Evolutionary conservation across 1,140 invertebrate species (phyloP), one percentile per base, ranked within the genome.

Genomic region (Sycophaga agraensis): DNA sequence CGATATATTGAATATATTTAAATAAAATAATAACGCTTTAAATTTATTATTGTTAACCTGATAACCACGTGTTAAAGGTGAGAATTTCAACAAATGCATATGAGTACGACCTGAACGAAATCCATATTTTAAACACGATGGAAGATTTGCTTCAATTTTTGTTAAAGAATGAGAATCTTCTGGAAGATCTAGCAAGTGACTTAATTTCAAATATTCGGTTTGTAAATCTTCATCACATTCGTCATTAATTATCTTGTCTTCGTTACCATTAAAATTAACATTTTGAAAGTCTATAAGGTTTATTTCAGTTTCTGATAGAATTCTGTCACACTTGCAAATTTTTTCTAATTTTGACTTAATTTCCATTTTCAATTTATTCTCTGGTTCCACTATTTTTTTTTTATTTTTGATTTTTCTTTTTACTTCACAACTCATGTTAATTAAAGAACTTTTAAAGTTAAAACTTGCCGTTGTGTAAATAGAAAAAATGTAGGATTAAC

Each of bases 11-110:
- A 34, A 11, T 34, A 39, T 11, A 8, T 8, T 11, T 39, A 39
- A n/a, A 39, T 31, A 31, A 31, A 31, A 31, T 31, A 6, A 31
- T 31, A 31, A 31, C 11, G 4, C 28, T 6, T 31, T 11, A 11
- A 31, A 4, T 31, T 58, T 31, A 24, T 46, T 22, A 49, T 12
- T 59, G 28, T 46, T 68, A 68, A 79, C 78, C 69, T 79, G 77
- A 55, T 71, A 66, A 9, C 77, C 75, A 42, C 76, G 71, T 5
- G 78, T 75, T 9, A 79, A 57, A 2, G 73, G 72, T n/a, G 76
- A 71, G 63, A 79, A 81, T 19, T 71, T 71, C 0, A 54, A 8
- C 68, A 74, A 71, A 7, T 72, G 66, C 5, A 73, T 61, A 35
- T 80, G 75, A 28, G 69, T 72, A 5, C 57, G 26, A 0, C 79